These are phyloP conservation scores for Euplexia lucipara DNA, from an alignment of 2,888 invertebrate species.

Conservation along the genomic window DNA sequence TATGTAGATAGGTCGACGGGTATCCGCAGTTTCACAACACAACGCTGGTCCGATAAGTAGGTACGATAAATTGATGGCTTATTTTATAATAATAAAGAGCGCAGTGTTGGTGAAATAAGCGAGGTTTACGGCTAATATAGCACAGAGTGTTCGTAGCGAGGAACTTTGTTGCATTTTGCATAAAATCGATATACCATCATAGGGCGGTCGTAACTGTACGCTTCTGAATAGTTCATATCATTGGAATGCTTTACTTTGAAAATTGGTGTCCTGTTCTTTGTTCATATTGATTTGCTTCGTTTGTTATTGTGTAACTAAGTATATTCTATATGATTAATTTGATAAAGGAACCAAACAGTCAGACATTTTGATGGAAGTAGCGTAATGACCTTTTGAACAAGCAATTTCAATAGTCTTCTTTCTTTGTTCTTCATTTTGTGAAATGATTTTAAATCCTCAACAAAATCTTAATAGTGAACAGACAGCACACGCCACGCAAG, in stretches of 20 bases:
- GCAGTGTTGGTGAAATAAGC: constrained; percentile 76
- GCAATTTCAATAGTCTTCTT: too few relatives aligned
- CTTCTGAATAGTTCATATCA: constrained; percentile 56
- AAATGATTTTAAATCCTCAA: too few relatives aligned
- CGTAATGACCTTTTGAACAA: not conserved
- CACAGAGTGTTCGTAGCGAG: constrained; percentile 73
- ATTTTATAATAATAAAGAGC: constrained; percentile 77
- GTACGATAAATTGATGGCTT: constrained; percentile 77
- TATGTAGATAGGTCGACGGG: constrained; percentile 27
- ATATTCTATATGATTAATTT: not conserved
- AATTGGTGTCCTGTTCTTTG: constrained; percentile 2
- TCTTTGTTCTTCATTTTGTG: too few relatives aligned
- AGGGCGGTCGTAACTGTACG: constrained; percentile 68
- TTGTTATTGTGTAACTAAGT: not conserved
- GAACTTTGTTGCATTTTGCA: constrained; percentile 87
- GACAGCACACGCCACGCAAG: not conserved
- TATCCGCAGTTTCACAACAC: constrained; percentile 62
- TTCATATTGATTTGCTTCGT: not conserved
- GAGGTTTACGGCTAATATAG: constrained; percentile 80
- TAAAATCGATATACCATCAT: constrained; percentile 84
- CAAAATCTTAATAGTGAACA: not conserved
- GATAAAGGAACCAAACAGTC: not conserved
- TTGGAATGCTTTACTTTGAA: constrained; percentile 30
- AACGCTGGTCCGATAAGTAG: constrained; percentile 72
- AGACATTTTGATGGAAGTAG: not conserved